These are phyloP conservation scores for Aspidiotus destructor DNA, from an alignment of 2,888 invertebrate species.

Conservation along the genomic window DNA sequence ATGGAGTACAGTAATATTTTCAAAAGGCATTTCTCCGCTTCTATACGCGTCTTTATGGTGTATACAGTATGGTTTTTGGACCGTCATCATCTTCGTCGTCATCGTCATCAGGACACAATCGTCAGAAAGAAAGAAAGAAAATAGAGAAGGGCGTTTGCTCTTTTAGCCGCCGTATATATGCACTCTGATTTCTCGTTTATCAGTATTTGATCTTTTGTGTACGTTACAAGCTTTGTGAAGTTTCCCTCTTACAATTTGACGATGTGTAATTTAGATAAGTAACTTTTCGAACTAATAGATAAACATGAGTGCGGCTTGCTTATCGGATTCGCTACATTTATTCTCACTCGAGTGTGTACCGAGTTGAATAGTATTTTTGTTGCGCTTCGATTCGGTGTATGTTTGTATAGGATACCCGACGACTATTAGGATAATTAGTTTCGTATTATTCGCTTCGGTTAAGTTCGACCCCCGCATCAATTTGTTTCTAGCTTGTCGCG, in stretches of 20 bases:
- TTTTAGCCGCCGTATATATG: slow-evolving; percentile 6
- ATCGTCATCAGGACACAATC: no score
- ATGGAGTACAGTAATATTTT: no score
- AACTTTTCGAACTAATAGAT: slow-evolving; percentile 30
- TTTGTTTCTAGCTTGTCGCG: background rate
- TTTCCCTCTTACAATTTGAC: background rate
- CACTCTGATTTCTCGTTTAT: slow-evolving; percentile 19
- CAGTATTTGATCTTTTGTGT: slow-evolving; percentile 32
- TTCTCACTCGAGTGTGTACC: background rate
- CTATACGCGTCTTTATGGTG: no score
- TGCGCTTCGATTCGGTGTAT: no score
- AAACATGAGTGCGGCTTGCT: slow-evolving; percentile 17
- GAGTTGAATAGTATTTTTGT: no score
- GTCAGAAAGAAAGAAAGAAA: slow-evolving; percentile 9
- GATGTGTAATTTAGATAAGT: slow-evolving; percentile 33
- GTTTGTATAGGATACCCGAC: background rate
- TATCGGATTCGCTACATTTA: slow-evolving; percentile 12
- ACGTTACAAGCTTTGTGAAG: slow-evolving; percentile 3
- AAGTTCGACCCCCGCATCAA: background rate
- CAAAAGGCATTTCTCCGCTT: no score
- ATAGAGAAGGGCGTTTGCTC: slow-evolving; percentile 10
- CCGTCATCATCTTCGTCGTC: no score
- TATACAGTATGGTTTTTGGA: no score
- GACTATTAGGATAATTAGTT: background rate
- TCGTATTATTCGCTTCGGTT: background rate